phyloP scores from a whole-genome alignment of 1,140 invertebrate genomes.

The Caenorhabditis tropicalis region DNA sequence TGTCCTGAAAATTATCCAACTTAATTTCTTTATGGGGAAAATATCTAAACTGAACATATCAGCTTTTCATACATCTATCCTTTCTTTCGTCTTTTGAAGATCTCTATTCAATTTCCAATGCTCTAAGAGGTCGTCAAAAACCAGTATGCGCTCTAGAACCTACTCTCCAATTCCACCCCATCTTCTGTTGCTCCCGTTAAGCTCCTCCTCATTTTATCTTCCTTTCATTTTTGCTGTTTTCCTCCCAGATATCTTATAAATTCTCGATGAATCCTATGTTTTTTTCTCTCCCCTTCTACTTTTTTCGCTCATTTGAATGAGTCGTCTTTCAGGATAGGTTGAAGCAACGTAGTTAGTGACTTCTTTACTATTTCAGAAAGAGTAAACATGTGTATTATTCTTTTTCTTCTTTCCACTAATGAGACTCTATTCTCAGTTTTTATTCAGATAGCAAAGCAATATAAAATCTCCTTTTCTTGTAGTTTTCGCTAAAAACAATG shows the following conservation, averaged over 20 bases:
- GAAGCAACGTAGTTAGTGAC: background rate
- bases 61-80: background rate
- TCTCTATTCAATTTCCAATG: background rate
- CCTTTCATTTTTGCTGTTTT: constrained; percentile 22
- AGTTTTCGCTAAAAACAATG: background rate
- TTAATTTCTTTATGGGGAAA: background rate
- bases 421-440: background rate
- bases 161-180: constrained; percentile 28
- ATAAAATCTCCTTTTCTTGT: background rate
- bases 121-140: background rate
- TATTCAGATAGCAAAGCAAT: background rate
- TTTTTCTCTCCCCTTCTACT: background rate
- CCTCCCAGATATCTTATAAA: constrained; percentile 26
- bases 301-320: background rate
- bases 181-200: background rate
- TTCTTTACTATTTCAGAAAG: constrained; percentile 12
- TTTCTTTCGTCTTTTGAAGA: background rate
- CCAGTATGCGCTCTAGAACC: constrained; percentile 14
- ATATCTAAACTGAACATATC: too few relatives aligned
- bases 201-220: constrained; percentile 26
- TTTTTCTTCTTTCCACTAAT: background rate
- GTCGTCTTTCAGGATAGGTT: background rate
- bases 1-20: background rate
- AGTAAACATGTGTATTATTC: constrained; percentile 24
- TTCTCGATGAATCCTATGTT: constrained; percentile 5